Base-by-base conservation (phyloP, 2,888 invertebrate genomes). In the Halictus ligatus region DNA sequence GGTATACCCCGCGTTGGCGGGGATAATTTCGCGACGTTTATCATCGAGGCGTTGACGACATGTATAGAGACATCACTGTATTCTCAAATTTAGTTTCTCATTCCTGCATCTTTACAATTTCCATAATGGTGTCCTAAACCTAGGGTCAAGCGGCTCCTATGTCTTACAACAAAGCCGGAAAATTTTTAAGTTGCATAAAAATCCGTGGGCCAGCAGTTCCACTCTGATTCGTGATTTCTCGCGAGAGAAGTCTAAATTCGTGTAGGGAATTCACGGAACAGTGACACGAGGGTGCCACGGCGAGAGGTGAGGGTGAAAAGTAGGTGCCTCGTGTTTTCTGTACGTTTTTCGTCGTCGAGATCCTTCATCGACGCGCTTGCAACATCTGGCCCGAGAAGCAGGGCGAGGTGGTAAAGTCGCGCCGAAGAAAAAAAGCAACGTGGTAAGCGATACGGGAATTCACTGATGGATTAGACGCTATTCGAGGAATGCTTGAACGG, bases 381-480 rank as follows among this genome's bases (percentile, higher is more conserved):
- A 83, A 86, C 90, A 90, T 91, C 90, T 90, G 91, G 91, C 78
- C 78, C 77, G 69, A 75, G 75, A 81, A 86, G 77, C 76, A 76
- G 81, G 72, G 58, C 80, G 83, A 87, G 75, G 80, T 80, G 46
- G 69, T 43, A 78, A 81, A 40, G 69, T 48, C 78, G 80, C 29
- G 18, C n/a, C 10, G 10, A 60, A 29, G 7, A 40, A 21, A 80
- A 80, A 78, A 29, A 76, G 35, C 73, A 48, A 50, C 12, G 64
- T 46, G 80, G 80, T 88, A 88, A 91, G 82, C 78, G 89, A 89
- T 91, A 84, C 86, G 91, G 80, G 89, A 86, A 91, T 88, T 89
- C 91, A 83, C 91, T 83, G 89, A 90, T 89, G 88, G 88, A 90
- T 89, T 91, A 88, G 89, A 46, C 82, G 84, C 84, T 88, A 91